Percentiles rank a stretch among this genome's conserved stretches.
These are phyloP conservation scores for Physocephala rufipes DNA, from an alignment of 2,888 invertebrate species.

Conservation along the genomic window DNA sequence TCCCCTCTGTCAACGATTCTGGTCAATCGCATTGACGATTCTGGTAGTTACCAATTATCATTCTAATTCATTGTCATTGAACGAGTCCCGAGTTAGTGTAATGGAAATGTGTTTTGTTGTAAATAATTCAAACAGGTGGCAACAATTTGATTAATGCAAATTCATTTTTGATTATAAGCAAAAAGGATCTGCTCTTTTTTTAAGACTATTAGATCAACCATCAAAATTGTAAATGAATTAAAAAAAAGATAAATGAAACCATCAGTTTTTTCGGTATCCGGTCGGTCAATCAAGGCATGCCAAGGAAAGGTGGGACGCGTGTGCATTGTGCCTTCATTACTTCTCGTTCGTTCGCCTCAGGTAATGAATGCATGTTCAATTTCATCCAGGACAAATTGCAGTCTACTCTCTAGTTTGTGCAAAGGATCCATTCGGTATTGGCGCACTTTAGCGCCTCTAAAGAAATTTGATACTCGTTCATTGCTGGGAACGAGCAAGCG, in stretches of 20 bases:
- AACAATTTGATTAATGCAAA: constrained; percentile 3
- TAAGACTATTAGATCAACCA: too few relatives aligned
- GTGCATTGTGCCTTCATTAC: background rate
- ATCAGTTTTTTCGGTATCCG: background rate
- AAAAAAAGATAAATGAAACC: too few relatives aligned
- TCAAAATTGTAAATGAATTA: background rate
- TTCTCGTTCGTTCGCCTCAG: background rate
- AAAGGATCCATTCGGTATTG: too few relatives aligned
- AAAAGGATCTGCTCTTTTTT: too few relatives aligned
- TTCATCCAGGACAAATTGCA: too few relatives aligned
- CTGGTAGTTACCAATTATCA: too few relatives aligned
- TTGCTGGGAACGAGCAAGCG: background rate
- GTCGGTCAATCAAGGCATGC: too few relatives aligned
- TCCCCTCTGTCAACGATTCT: background rate
- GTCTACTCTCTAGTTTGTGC: background rate
- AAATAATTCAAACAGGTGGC: constrained; percentile 16
- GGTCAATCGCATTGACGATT: too few relatives aligned
- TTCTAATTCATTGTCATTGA: too few relatives aligned
- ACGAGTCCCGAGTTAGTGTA: background rate
- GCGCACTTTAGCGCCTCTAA: constrained; percentile 22
- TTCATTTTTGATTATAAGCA: background rate
- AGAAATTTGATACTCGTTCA: background rate
- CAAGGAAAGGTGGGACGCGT: background rate
- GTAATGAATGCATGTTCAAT: too few relatives aligned
- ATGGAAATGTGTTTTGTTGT: background rate